Conservation (phyloP, 2,888 invertebrate species). For the Noctua fimbriata region DNA sequence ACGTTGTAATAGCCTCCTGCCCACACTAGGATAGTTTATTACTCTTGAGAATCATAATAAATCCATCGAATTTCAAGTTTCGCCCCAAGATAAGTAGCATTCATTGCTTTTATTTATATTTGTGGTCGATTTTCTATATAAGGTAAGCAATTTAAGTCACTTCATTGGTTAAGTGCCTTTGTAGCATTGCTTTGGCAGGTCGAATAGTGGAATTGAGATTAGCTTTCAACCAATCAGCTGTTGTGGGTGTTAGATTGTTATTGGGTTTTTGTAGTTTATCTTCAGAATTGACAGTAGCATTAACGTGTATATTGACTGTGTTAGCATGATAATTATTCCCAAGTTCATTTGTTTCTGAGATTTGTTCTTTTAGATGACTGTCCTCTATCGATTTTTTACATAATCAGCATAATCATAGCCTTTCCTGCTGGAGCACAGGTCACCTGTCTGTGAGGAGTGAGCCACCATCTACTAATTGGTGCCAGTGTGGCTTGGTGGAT, state of each 20-base stretch:
- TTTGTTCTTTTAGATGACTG: too few species aligned
- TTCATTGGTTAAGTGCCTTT: slow-evolving; percentile 35
- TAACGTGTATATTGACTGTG: not conserved
- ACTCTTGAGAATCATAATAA: slow-evolving; percentile 60
- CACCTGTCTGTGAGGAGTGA: not conserved
- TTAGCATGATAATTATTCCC: not conserved
- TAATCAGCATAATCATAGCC: not conserved
- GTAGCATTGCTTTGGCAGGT: slow-evolving; percentile 5
- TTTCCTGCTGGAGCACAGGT: not conserved
- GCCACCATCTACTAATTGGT: not conserved
- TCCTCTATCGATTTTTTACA: not conserved
- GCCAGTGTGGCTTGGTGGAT: not conserved
- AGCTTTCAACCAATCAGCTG: slow-evolving; percentile 18
- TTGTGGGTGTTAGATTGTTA: slow-evolving; percentile 30
- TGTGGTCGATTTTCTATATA: slow-evolving; percentile 56
- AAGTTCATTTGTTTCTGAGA: not conserved
- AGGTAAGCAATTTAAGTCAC: slow-evolving; percentile 43
- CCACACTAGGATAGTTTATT: slow-evolving; percentile 64
- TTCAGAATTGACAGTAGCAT: not conserved
- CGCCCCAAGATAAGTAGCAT: slow-evolving; percentile 58
- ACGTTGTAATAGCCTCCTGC: slow-evolving; percentile 62
- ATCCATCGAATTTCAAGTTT: slow-evolving; percentile 62
- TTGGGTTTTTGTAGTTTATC: slow-evolving; percentile 22
- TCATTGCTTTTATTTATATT: slow-evolving; percentile 61
- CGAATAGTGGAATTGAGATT: slow-evolving; percentile 24